A percentile compares a stretch with the other conserved stretches of the same genome.
Evolutionary conservation across 2,113 vertebrate genomes (phyloP).

Genomic region (Tautogolabrus adspersus): DNA sequence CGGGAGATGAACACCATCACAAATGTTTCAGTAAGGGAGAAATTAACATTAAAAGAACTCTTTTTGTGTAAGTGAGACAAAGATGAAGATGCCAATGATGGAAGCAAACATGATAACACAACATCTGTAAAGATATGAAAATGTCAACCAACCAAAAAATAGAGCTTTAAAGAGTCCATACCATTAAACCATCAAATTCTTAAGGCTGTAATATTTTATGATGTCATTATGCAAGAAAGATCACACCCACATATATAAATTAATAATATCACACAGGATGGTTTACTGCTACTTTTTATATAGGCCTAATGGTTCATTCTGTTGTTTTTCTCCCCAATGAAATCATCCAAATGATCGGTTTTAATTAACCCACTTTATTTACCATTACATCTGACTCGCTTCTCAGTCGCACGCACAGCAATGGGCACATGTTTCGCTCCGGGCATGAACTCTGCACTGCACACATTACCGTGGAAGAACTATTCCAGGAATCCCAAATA

Average conservation of each 20-base stretch:
- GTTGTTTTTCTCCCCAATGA: conserved; percentile 5
- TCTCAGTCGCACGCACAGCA: conserved; percentile 13
- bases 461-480: conserved; percentile 30
- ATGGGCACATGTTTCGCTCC: conserved; percentile 17
- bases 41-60: neutral
- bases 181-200: neutral
- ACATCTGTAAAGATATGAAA: no score
- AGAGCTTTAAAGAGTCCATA: no score
- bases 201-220: neutral
- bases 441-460: conserved; percentile 22
- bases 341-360: neutral
- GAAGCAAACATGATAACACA: neutral
- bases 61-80: neutral
- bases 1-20: conserved; percentile 12
- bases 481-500: conserved; percentile 45
- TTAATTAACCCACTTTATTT: conserved; percentile 19
- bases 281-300: neutral
- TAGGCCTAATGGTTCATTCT: neutral
- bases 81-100: neutral
- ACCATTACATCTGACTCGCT: conserved; percentile 17
- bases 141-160: no score
- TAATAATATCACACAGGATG: neutral
- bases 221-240: neutral
- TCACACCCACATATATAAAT: neutral
- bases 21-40: neutral